Conservation (phyloP, 2,888 invertebrate genomes). For the Ephialtes manifestator region DNA sequence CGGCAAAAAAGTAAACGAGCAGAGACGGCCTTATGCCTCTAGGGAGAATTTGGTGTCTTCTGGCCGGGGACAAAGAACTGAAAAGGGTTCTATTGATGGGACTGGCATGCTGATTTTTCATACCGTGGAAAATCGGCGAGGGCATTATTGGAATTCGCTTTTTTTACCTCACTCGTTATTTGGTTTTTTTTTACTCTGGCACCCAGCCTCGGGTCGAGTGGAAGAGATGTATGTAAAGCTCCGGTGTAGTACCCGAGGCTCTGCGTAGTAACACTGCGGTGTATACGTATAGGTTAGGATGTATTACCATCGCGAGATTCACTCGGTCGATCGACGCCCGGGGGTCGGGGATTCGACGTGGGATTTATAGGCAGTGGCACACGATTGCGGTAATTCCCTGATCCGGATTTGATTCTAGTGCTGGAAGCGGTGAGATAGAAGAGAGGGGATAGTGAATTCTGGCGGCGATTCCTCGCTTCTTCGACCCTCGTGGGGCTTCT, state of each 20-base stretch:
- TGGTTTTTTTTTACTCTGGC: slow-evolving; percentile 31
- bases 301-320: slow-evolving; percentile 63
- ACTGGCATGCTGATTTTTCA: slow-evolving; percentile 65
- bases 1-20: slow-evolving; percentile 18
- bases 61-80: slow-evolving; percentile 45
- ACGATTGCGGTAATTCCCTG: slow-evolving; percentile 70
- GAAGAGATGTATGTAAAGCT: slow-evolving; percentile 52
- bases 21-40: slow-evolving; percentile 35
- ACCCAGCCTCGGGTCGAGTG: slow-evolving; percentile 32
- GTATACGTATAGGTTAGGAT: slow-evolving; percentile 42
- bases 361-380: slow-evolving; percentile 68
- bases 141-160: slow-evolving; percentile 63
- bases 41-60: slow-evolving; percentile 47
- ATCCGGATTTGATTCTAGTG: slow-evolving; percentile 70
- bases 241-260: slow-evolving; percentile 33
- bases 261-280: slow-evolving; percentile 3
- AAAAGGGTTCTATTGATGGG: slow-evolving; percentile 51
- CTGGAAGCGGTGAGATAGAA: slow-evolving; percentile 42
- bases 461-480: slow-evolving; percentile 46
- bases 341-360: slow-evolving; percentile 34
- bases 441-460: slow-evolving; percentile 48
- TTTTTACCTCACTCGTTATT: slow-evolving; percentile 25
- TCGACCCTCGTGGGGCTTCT: slow-evolving; percentile 44
- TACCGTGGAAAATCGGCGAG: slow-evolving; percentile 56
- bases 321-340: slow-evolving; percentile 64